Conservation (phyloP, 2,113 vertebrate genomes). For the Anguilla japonica region DNA sequence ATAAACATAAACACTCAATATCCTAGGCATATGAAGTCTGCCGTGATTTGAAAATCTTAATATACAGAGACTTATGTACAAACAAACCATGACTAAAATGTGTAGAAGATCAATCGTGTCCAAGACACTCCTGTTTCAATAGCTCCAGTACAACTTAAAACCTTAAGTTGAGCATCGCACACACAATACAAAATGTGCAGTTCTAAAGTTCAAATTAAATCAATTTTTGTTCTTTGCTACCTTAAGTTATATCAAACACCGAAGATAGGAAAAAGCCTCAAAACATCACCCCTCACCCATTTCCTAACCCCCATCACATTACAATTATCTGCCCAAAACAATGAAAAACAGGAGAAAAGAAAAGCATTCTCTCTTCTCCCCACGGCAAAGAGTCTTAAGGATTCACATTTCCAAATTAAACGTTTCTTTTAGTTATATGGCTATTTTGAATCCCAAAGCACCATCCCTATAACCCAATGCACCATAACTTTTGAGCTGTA, state of each 20-base stretch:
- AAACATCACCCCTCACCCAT: slow-evolving; percentile 51
- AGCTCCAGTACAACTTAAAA: slow-evolving; percentile 67
- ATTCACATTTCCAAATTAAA: not conserved
- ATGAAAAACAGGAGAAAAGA: slow-evolving; percentile 23
- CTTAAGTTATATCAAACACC: slow-evolving; percentile 62
- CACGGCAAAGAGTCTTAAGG: not conserved
- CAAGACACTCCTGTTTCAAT: slow-evolving; percentile 45
- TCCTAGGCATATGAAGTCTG: slow-evolving; percentile 46
- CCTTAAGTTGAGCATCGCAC: slow-evolving; percentile 55
- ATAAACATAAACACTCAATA: slow-evolving; percentile 52
- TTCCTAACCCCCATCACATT: slow-evolving; percentile 36
- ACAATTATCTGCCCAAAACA: slow-evolving; percentile 2
- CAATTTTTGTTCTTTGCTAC: slow-evolving; percentile 54
- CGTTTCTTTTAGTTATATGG: not conserved
- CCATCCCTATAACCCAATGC: not conserved
- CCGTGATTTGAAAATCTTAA: slow-evolving; percentile 50
- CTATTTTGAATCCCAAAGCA: slow-evolving; percentile 10
- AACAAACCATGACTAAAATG: slow-evolving; percentile 57
- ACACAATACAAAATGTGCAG: slow-evolving; percentile 75
- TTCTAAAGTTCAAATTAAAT: slow-evolving; percentile 65
- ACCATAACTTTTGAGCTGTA: not conserved
- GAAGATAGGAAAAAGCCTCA: slow-evolving; percentile 58
- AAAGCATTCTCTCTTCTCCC: not conserved
- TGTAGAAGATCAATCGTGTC: slow-evolving; percentile 30
- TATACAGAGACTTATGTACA: slow-evolving; percentile 52